Conservation (phyloP, 2,888 invertebrate genomes). For the Drosophila phalerata region DNA sequence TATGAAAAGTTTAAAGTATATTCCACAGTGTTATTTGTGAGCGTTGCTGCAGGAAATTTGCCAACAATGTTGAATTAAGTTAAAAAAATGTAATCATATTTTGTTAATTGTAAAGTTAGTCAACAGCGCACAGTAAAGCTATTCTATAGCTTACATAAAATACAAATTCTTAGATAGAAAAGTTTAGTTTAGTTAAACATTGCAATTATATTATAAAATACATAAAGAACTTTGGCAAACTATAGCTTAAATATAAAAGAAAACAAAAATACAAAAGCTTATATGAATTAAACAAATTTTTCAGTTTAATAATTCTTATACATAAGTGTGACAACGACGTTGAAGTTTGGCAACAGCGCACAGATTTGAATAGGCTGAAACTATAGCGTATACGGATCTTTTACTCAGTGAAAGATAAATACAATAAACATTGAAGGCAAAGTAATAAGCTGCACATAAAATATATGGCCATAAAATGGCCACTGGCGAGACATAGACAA, state of each 20-base stretch:
- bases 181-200: background rate
- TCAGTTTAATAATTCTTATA: background rate
- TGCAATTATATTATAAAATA: background rate
- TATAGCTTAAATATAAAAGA: conserved; percentile 12
- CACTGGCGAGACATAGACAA: conserved; percentile 51
- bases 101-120: no score
- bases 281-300: background rate
- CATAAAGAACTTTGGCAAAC: conserved; percentile 13
- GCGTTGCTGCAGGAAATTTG: background rate
- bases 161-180: no score
- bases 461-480: conserved; percentile 66
- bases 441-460: conserved; percentile 67
- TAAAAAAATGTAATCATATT: no score
- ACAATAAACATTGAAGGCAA: conserved; percentile 49
- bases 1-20: background rate
- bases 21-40: background rate
- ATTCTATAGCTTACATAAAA: no score
- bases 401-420: conserved; percentile 37
- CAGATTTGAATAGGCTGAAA: conserved; percentile 30
- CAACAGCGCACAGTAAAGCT: no score
- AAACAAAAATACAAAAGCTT: background rate
- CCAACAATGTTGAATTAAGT: no score
- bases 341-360: conserved; percentile 26
- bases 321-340: conserved; percentile 3
- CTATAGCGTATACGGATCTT: conserved; percentile 24